Evolutionary conservation across 2,888 invertebrate genomes (phyloP), one percentile per base, ranked within the genome.

Genomic region (Cheilosia urbana): DNA sequence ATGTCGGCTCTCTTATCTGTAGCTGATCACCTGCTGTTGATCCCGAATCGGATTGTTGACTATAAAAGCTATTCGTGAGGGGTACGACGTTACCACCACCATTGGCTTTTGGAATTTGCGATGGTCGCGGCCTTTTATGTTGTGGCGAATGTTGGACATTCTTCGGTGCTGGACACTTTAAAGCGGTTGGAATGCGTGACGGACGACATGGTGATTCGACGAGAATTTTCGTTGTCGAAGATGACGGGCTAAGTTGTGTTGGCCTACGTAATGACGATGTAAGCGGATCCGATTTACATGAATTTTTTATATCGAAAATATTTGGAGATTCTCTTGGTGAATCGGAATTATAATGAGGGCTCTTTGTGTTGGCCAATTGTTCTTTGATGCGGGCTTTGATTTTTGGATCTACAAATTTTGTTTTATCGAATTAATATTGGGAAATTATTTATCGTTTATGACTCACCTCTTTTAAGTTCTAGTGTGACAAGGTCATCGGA

Each of bases 401-500:
- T 92, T 96, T 95, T 89, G 97, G 97, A 95, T 98, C 98, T 97
- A 93, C 63, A 85, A 53, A 57, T 5, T 5, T 51, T 30, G 21
- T 65, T 55, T 19, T 13, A 51, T 24, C 13, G 37, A 34, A 37
- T 37, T 37, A 13, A 13, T 24, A 37, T 13, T 37, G 5, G 15
- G 0, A 58, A 27, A 21, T 27, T 37, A 13, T 49, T 55, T 11
- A 9, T 19, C 15, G n/a, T 19, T 30, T 13, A 19, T n/a, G 45
- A 75, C 95, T 95, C 94, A 97, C 97, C 97, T 95, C 97, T 95
- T 94, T 95, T 96, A 93, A 98, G 95, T 94, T 96, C 96, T 93
- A 98, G 93, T 92, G 96, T 97, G 91, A 98, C 97, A 90, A 97
- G 96, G 94, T 97, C 97, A 93, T 96, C 95, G 89, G 97, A 97